Percentiles rank a stretch among this genome's conserved stretches.
These are phyloP conservation scores for Periphyllus acericola DNA, from an alignment of 2,888 invertebrate genomes.

Conservation along the genomic window DNA sequence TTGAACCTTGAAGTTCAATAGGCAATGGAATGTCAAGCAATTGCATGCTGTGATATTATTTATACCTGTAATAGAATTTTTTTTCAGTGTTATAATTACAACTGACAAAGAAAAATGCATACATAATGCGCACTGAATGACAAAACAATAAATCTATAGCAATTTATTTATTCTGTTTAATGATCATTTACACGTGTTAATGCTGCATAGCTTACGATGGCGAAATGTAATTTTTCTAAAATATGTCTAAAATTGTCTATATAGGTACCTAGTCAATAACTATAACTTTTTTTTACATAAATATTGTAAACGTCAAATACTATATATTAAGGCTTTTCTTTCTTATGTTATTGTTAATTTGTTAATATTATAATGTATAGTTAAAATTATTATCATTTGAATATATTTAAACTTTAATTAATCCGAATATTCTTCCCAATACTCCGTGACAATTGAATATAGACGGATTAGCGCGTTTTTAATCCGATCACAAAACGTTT, in stretches of 20 bases:
- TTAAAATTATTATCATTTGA: too few species aligned
- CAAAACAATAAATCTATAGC: not conserved
- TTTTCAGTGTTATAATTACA: not conserved
- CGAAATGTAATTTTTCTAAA: not conserved
- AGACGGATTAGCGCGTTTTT: too few species aligned
- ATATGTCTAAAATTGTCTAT: not conserved
- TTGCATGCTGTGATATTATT: slow-evolving; percentile 42
- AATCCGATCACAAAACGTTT: too few species aligned
- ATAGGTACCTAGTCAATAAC: not conserved
- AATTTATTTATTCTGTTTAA: not conserved
- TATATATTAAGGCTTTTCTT: too few species aligned
- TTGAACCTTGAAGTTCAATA: slow-evolving; percentile 30
- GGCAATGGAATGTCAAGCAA: not conserved
- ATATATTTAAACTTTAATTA: too few species aligned
- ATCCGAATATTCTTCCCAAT: too few species aligned
- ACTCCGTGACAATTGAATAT: too few species aligned
- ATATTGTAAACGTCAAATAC: too few species aligned
- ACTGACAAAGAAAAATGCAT: not conserved
- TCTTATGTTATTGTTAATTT: too few species aligned
- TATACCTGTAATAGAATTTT: slow-evolving; percentile 3
- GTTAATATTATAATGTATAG: too few species aligned
- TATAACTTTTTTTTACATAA: not conserved
- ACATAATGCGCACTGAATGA: not conserved
- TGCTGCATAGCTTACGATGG: not conserved
- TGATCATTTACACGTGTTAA: not conserved